Base-by-base conservation (phyloP, 30 jellyfish, hydroid and myxozoan genomes). In the Nemopilema nomurai region DNA sequence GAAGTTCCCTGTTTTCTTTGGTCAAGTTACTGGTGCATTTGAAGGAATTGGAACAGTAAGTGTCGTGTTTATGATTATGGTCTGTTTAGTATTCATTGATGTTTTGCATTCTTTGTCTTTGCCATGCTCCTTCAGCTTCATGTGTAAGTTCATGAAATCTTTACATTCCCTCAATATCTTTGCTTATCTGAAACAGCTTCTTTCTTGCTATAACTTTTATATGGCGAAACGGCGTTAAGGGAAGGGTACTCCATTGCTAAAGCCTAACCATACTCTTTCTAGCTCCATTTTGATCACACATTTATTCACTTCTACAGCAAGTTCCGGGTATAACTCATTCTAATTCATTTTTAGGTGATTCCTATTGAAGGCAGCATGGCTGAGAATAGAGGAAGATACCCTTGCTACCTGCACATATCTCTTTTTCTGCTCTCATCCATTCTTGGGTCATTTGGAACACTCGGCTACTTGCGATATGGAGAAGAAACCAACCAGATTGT, bases 281-380 rank as follows among this genome's bases (percentile, higher is more conserved):
- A n/a, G n/a, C n/a, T n/a, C n/a, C n/a, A n/a, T n/a, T n/a, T n/a
- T n/a, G n/a, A n/a, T n/a, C n/a, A n/a, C n/a, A n/a, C 27, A 18
- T 8, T 69, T 7, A 1, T 19, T 21, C 49, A 23, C 16, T 3
- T 0, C 28, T 6, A 69, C 64, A 23, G n/a, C 49, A 21, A 18
- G 22, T 19, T 19, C n/a, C 19, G 25, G 24, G 64, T 13, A 8
- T 23, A 3, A 66, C 32, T n/a, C n/a, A n/a, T n/a, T n/a, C n/a
- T n/a, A n/a, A n/a, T n/a, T 68, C 30, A 69, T 13, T 79, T 67
- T 0, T 28, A 95, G 99, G 99, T 95, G 28, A 95, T 95, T 18
- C 99, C 99, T 31, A 95, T 95, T 19, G 99, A 95, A 69, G 99
- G 99, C 71, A 95, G 99, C 69, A 95, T 95, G 99, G 99, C 97